These are phyloP conservation scores for Mellilla xanthometata DNA, from an alignment of 2,888 invertebrate genomes.

Conservation along the genomic window DNA sequence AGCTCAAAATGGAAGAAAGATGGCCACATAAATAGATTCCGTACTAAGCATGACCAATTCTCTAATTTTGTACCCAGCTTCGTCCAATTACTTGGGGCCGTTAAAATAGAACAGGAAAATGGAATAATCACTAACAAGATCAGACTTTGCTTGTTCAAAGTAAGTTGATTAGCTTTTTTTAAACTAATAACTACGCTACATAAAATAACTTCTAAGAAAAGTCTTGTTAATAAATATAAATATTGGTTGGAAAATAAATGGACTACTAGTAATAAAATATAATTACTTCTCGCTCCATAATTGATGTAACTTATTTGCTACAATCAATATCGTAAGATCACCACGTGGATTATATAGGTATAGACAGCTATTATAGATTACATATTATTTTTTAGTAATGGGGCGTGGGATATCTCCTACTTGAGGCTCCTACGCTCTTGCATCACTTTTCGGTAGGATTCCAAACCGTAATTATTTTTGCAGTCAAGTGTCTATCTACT, in stretches of 20 bases:
- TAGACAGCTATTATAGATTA: slow-evolving; percentile 17
- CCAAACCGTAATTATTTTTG: slow-evolving; percentile 35
- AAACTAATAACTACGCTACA: too few species aligned
- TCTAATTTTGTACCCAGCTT: slow-evolving; percentile 63
- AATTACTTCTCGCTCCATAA: too few species aligned
- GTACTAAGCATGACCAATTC: slow-evolving; percentile 68
- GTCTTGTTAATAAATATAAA: too few species aligned
- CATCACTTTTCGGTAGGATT: slow-evolving; percentile 25
- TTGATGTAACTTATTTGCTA: too few species aligned
- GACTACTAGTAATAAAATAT: too few species aligned
- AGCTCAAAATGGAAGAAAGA: slow-evolving; percentile 69
- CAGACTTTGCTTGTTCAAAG: background rate
- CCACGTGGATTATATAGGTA: too few species aligned
- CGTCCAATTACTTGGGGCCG: slow-evolving; percentile 19
- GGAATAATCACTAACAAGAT: slow-evolving; percentile 12
- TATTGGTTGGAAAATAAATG: too few species aligned
- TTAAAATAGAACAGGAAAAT: slow-evolving; percentile 29
- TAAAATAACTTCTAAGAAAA: too few species aligned
- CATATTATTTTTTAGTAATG: too few species aligned
- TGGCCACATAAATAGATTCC: slow-evolving; percentile 63
- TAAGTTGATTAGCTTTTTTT: too few species aligned
- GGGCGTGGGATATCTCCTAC: slow-evolving; percentile 34
- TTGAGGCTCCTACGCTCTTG: slow-evolving; percentile 32
- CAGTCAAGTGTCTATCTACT: slow-evolving; percentile 28
- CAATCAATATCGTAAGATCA: too few species aligned